phyloP scores from a whole-genome alignment of 2,113 vertebrate genomes.

The Rhodinocichla rosea region DNA sequence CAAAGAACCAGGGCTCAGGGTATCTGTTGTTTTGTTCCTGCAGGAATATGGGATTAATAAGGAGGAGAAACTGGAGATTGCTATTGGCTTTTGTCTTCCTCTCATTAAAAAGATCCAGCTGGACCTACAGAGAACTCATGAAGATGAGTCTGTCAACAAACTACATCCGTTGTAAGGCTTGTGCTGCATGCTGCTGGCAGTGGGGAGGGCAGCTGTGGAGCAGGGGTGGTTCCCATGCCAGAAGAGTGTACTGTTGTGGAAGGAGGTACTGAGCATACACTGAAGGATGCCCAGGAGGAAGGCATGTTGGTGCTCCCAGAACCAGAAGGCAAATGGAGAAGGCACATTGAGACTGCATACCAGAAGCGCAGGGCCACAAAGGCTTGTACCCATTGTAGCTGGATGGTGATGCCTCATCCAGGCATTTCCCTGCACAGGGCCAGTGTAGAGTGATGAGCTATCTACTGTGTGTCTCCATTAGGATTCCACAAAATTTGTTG shows the following conservation, averaged over 20 bases:
- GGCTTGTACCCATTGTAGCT: neutral
- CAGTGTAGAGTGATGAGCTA: neutral
- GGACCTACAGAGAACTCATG: conserved; percentile 96
- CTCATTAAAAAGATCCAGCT: conserved; percentile 94
- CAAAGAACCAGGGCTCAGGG: neutral
- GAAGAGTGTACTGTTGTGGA: neutral
- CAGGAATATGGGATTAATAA: conserved; percentile 95
- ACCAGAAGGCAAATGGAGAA: neutral
- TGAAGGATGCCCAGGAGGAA: neutral
- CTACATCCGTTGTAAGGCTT: conserved; percentile 88
- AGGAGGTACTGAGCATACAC: neutral
- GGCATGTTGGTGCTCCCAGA: neutral
- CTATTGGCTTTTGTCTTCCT: conserved; percentile 94
- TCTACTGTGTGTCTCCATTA: neutral
- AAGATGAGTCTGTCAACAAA: conserved; percentile 98
- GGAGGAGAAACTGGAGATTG: conserved; percentile 96
- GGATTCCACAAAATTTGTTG: neutral
- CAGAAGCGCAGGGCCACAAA: neutral
- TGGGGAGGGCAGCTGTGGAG: neutral
- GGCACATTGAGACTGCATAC: neutral
- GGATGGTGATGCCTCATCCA: neutral
- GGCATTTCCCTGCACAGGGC: neutral
- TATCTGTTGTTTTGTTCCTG: neutral
- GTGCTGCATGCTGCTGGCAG: neutral
- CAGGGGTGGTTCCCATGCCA: neutral